These are phyloP conservation scores for Planiliza haematocheilus DNA, from an alignment of 2,113 vertebrate species.

Conservation along the genomic window DNA sequence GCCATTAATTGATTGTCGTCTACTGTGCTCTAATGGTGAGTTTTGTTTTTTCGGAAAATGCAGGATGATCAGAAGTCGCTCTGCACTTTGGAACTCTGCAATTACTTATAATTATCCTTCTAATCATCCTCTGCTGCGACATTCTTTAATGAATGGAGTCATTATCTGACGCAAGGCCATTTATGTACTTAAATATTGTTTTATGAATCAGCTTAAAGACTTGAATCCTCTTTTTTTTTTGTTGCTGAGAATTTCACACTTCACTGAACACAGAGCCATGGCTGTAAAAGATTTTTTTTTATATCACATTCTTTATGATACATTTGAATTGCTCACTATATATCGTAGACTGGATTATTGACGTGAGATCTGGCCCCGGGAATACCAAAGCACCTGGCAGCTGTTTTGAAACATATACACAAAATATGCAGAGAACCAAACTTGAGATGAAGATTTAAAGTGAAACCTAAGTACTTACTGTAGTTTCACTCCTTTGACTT, in stretches of 20 bases:
- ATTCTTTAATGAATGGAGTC: constrained; percentile 16
- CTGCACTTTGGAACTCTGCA: neutral
- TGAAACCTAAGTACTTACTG: constrained; percentile 15
- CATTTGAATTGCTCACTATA: no score
- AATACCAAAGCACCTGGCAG: neutral
- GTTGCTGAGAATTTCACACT: neutral
- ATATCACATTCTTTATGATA: neutral
- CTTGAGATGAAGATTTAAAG: neutral
- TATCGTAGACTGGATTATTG: neutral
- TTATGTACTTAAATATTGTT: neutral
- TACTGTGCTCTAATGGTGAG: no score
- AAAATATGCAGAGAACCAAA: neutral
- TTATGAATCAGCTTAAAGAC: constrained; percentile 17
- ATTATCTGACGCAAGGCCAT: constrained; percentile 2
- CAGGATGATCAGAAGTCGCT: neutral
- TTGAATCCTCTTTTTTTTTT: neutral
- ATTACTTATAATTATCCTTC: neutral
- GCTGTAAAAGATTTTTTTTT: neutral
- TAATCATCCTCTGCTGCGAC: neutral
- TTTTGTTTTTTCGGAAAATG: no score
- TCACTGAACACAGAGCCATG: neutral
- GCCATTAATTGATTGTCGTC: no score
- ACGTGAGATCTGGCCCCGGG: neutral
- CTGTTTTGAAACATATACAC: no score
- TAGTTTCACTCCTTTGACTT: neutral